Evolutionary conservation across 1,140 invertebrate genomes (phyloP), one percentile per base, ranked within the genome.

Genomic region (Drosophila azteca): DNA sequence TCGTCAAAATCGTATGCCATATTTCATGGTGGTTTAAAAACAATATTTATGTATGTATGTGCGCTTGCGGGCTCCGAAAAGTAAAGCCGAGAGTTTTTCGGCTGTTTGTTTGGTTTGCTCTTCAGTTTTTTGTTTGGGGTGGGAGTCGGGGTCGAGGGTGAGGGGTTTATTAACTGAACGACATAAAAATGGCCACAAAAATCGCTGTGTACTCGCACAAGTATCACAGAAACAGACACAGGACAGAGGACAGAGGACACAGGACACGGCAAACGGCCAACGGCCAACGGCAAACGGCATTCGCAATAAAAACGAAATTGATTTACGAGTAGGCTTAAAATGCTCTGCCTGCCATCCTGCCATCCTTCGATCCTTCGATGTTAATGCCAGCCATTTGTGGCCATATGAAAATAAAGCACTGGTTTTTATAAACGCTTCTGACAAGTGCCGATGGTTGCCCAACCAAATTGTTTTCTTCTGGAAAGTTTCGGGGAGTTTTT

Each of bases 11-110:
- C 43, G 60, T 58, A 20, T 46, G 71, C 67, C 63, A 88, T 87
- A 88, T 88, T 83, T 87, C 84, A 87, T 70, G 69, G 78, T 62
- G 76, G 74, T 61, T 87, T 87, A 52, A 87, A 87, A 79, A 83
- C 77, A 88, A 79, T 88, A 83, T 85, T 83, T 84, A 84, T 83
- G 17, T 88, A 83, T 85, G 84, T 84, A 84, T 83, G 17, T 20
- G 49, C 69, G 59, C 69, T 55, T 71, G 65, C 77, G 52, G 59
- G 9, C 50, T 20, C 29, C 31, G 45, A 63, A 75, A 61, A 55
- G 67, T 20, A 57, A 57, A 74, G 50, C 22, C 22, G 49, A 52
- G 58, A 55, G 48, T 61, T 35, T 69, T 63, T 74, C 62, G n/a
- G 15, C 17, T 45, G 43, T 68, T 71, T 62, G 55, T 20, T 26